Evolutionary conservation across 64 coral and sea anemone species (phyloP), one percentile per base, ranked within the genome.

Genomic region (Actinia equina): DNA sequence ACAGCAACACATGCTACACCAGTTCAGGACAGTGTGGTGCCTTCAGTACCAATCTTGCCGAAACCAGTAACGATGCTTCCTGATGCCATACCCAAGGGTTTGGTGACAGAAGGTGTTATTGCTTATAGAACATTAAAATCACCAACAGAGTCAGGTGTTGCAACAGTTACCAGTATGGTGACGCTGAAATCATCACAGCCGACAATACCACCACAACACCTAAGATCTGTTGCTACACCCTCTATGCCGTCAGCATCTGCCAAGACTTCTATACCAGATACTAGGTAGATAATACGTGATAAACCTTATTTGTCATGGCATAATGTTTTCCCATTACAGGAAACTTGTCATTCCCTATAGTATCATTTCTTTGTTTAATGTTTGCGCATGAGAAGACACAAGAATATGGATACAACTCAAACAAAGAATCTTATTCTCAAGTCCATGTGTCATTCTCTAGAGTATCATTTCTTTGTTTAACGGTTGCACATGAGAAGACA

Each of bases 121-220:
- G 78, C 44, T 45, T 91, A 91, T 30, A 85, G 83, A 52, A 91
- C 89, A 17, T 84, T 91, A 45, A 91, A 79, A 30, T 86, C 89
- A 49, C 89, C 89, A 0, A 76, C 84, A 5, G 82, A 52, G 14
- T 71, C 70, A 59, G 89, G 89, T 14, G 30, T 37, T 12, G 82
- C 82, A 45, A 27, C 59, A 23, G 84, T 85, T 26, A 54, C 83
- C 59, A 56, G 77, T 9, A 83, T 82, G 56, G 83, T 91, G 3
- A 76, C 83, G 19, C 14, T 91, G 19, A 91, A 86, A 17, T 86
- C 89, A 52, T 91, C 89, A 3, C 71, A 71, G 16, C 83, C 89
- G 16, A 84, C 83, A 18, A 83, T 91, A 61, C 89, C 89, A 22
- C 82, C 84, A 8, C 89, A 91, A 19, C 80, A 91, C 77, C 51